A percentile compares a stretch with the other conserved stretches of the same genome.
phyloP scores from a whole-genome alignment of 1,140 invertebrate species.

The Diorhabda elongata region DNA sequence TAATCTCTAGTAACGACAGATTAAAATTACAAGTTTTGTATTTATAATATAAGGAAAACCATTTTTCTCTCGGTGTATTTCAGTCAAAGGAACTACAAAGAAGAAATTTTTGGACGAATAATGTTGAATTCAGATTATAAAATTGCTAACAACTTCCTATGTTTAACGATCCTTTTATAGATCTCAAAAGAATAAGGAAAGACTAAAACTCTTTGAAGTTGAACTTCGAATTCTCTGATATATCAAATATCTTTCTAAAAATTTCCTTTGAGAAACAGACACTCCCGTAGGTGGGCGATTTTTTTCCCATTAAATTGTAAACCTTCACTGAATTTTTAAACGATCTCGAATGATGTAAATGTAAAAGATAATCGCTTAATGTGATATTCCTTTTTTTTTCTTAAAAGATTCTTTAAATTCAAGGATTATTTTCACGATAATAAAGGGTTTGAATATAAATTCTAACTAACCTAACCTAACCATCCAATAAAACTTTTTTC shows the following conservation, averaged over 20 bases:
- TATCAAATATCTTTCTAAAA: conserved; percentile 1
- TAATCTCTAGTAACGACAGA: too few relatives aligned
- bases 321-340: conserved; percentile 1
- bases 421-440: too few relatives aligned
- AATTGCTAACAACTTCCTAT: conserved; percentile 2
- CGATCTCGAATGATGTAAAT: background rate
- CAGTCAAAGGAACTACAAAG: background rate
- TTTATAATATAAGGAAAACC: too few relatives aligned
- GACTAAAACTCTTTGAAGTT: conserved; percentile 1
- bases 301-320: background rate
- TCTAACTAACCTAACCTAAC: too few relatives aligned
- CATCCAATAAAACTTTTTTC: too few relatives aligned
- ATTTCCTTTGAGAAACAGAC: background rate
- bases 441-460: too few relatives aligned
- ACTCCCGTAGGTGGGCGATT: background rate
- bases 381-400: too few relatives aligned
- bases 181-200: conserved; percentile 1
- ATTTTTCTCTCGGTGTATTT: too few relatives aligned
- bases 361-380: background rate
- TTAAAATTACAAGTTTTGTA: too few relatives aligned
- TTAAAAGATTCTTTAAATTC: too few relatives aligned
- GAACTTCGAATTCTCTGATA: background rate
- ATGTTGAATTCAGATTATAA: background rate
- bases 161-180: background rate
- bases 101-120: background rate